These are phyloP conservation scores for Cyclophora albipunctata DNA, from an alignment of 2,888 invertebrate genomes.

Conservation along the genomic window DNA sequence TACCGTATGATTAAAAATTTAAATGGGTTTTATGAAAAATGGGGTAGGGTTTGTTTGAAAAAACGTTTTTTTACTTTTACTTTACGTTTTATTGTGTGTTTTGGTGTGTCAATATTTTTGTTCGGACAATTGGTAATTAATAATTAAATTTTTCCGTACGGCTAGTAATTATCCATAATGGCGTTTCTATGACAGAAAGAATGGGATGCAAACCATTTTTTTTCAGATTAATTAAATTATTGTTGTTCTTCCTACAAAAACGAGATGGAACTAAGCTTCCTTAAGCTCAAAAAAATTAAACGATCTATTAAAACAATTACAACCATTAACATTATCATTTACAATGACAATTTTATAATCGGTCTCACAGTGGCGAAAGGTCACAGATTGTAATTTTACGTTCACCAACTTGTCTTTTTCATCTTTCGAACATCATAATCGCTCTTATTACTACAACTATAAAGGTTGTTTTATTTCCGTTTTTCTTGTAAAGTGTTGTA, in stretches of 20 bases:
- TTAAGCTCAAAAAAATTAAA: constrained; percentile 5
- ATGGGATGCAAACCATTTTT: too few species aligned
- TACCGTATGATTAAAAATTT: constrained; percentile 14
- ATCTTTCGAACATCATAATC: not conserved
- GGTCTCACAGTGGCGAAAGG: constrained; percentile 5
- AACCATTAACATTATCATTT: constrained; percentile 14
- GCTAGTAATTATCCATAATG: too few species aligned
- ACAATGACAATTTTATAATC: constrained; percentile 4
- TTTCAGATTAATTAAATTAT: too few species aligned
- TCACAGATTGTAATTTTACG: constrained; percentile 10
- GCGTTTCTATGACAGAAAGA: too few species aligned
- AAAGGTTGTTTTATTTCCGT: constrained; percentile 5
- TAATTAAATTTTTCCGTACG: too few species aligned
- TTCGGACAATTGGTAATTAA: too few species aligned
- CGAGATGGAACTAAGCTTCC: constrained; percentile 4
- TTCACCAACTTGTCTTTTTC: constrained; percentile 2
- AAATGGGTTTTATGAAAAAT: constrained; percentile 20
- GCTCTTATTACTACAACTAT: not conserved
- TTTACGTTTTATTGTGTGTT: not conserved
- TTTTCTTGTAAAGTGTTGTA: not conserved
- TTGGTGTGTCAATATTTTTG: not conserved
- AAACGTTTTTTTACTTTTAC: not conserved
- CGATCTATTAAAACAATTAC: constrained; percentile 8
- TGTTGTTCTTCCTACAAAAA: too few species aligned
- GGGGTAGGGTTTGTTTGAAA: constrained; percentile 7